phyloP scores from a whole-genome alignment of 2,888 invertebrate species.

The Caprella mutica region DNA sequence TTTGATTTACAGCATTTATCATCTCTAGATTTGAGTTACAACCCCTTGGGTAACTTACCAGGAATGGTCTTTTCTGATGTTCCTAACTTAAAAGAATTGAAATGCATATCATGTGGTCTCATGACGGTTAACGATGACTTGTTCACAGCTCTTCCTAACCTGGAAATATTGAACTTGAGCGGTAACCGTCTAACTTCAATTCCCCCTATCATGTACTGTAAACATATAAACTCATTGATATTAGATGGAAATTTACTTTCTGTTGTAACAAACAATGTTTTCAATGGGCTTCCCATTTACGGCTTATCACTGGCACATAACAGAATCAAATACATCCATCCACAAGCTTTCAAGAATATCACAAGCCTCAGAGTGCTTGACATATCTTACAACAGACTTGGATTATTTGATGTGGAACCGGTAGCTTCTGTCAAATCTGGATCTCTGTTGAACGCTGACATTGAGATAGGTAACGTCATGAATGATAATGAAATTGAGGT shows the following conservation, averaged over 20 bases:
- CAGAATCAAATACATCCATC: constrained; percentile 59
- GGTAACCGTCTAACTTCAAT: constrained; percentile 30
- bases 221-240: constrained; percentile 38
- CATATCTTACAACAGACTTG: constrained; percentile 61
- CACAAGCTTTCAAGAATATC: constrained; percentile 57
- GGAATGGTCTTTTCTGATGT: constrained; percentile 51
- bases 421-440: constrained; percentile 8
- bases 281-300: constrained; percentile 42
- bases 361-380: constrained; percentile 57
- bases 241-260: constrained; percentile 67
- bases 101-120: constrained; percentile 60
- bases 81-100: constrained; percentile 57
- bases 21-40: constrained; percentile 61
- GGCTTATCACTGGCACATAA: constrained; percentile 56
- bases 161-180: constrained; percentile 33
- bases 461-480: background rate
- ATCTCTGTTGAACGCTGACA: constrained; percentile 2
- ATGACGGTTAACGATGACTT: constrained; percentile 64
- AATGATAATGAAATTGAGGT: background rate
- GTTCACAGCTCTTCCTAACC: constrained; percentile 45
- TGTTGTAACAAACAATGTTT: constrained; percentile 41
- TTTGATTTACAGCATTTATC: constrained; percentile 59
- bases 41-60: constrained; percentile 58
- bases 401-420: constrained; percentile 17
- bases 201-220: constrained; percentile 11